Conservation (phyloP, 2,888 invertebrate species). For the Bedellia somnulentella region DNA sequence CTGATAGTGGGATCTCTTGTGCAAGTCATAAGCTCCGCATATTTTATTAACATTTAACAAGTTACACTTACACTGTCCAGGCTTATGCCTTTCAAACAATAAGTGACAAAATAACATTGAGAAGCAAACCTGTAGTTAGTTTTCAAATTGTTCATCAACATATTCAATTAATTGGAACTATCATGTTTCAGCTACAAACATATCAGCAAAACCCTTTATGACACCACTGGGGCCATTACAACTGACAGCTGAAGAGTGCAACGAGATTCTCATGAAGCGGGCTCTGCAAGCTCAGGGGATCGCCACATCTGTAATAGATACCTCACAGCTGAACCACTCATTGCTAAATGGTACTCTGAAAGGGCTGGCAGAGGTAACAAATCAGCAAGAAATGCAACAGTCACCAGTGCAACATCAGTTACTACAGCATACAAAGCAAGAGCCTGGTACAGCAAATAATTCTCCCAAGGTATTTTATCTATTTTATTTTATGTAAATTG, state of each 20-base stretch:
- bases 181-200: constrained; percentile 38
- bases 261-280: constrained; percentile 75
- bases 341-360: constrained; percentile 44
- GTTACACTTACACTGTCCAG: too few species aligned
- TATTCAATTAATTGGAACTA: too few species aligned
- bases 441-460: constrained; percentile 62
- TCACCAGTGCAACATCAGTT: constrained; percentile 45
- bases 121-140: too few species aligned
- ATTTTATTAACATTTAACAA: too few species aligned
- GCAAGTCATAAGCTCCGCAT: too few species aligned
- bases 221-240: constrained; percentile 73
- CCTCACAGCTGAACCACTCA: constrained; percentile 46
- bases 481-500: too few species aligned
- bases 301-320: constrained; percentile 48
- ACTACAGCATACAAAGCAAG: constrained; percentile 56
- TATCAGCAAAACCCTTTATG: constrained; percentile 66
- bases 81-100: too few species aligned
- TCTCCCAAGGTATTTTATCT: constrained; percentile 54
- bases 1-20: too few species aligned
- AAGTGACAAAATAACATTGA: too few species aligned
- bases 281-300: constrained; percentile 68
- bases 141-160: too few species aligned
- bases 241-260: constrained; percentile 75
- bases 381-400: constrained; percentile 16
- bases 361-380: constrained; percentile 34